A percentile compares a stretch with the other conserved stretches of the same genome.
Conservation (phyloP, 2,888 invertebrate species). For the Papilio demoleus region DNA sequence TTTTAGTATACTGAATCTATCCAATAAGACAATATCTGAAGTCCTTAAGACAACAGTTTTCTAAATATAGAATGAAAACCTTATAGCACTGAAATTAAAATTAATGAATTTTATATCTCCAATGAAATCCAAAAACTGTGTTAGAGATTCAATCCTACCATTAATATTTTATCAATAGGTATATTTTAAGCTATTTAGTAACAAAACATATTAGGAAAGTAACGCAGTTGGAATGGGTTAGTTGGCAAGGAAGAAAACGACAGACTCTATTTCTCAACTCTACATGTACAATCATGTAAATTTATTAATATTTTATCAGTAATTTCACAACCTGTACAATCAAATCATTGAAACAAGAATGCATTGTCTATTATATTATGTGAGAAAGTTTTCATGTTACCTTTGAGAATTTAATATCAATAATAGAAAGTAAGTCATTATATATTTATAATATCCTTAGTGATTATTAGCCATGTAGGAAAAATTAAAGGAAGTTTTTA, state of each 20-base stretch:
- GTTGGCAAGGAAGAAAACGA: no score
- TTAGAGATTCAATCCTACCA: no score
- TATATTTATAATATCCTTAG: background rate
- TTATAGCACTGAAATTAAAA: background rate
- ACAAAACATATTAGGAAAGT: no score
- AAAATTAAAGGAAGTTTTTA: no score
- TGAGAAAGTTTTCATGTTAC: background rate
- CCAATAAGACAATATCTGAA: conserved; percentile 1
- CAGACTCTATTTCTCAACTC: no score
- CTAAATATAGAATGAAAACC: background rate
- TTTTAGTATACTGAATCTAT: background rate
- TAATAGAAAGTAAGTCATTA: background rate
- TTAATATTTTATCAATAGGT: no score
- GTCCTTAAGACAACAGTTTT: background rate
- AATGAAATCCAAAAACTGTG: no score
- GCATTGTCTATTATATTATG: background rate
- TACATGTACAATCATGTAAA: background rate
- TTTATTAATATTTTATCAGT: no score
- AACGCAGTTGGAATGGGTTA: no score
- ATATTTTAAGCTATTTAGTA: no score
- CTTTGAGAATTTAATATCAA: background rate
- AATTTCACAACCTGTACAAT: background rate
- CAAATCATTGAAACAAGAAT: conserved; percentile 5
- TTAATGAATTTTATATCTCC: no score
- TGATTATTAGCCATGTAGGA: no score